Evolutionary conservation across 2,113 vertebrate species (phyloP).

Genomic region (Nothoprocta pentlandii): DNA sequence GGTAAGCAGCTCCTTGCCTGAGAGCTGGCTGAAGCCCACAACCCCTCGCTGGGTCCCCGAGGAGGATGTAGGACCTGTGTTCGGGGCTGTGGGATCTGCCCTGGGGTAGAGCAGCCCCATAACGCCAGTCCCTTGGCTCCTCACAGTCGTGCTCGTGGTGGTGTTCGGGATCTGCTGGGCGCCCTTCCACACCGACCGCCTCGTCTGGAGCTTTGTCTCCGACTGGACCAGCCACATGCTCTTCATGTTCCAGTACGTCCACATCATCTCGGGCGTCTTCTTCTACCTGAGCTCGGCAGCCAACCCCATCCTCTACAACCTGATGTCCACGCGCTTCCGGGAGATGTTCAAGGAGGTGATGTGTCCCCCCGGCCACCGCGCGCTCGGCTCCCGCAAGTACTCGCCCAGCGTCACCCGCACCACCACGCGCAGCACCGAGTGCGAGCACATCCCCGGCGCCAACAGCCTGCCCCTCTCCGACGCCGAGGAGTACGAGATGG

Average conservation of each 20-base stretch:
- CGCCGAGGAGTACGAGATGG: slow-evolving; percentile 36
- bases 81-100: too few relatives aligned
- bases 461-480: slow-evolving; percentile 53
- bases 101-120: background rate
- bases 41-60: background rate
- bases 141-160: slow-evolving; percentile 89
- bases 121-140: background rate
- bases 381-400: slow-evolving; percentile 27
- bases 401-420: slow-evolving; percentile 83
- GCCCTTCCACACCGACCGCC: slow-evolving; percentile 90
- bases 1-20: background rate
- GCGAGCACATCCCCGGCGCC: slow-evolving; percentile 71
- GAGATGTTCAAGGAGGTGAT: slow-evolving; percentile 93
- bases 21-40: background rate
- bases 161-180: slow-evolving; percentile 97
- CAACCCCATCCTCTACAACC: slow-evolving; percentile 94
- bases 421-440: slow-evolving; percentile 85
- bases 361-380: slow-evolving; percentile 67
- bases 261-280: slow-evolving; percentile 89
- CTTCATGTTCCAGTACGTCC: slow-evolving; percentile 85
- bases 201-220: slow-evolving; percentile 92
- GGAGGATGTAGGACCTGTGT: background rate
- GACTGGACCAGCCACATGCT: slow-evolving; percentile 81
- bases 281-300: slow-evolving; percentile 92
- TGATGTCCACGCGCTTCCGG: slow-evolving; percentile 93